Evolutionary conservation across 1,140 invertebrate species (phyloP), one percentile per base, ranked within the genome.

Genomic region (Pseudomyrmex flavicornis): DNA sequence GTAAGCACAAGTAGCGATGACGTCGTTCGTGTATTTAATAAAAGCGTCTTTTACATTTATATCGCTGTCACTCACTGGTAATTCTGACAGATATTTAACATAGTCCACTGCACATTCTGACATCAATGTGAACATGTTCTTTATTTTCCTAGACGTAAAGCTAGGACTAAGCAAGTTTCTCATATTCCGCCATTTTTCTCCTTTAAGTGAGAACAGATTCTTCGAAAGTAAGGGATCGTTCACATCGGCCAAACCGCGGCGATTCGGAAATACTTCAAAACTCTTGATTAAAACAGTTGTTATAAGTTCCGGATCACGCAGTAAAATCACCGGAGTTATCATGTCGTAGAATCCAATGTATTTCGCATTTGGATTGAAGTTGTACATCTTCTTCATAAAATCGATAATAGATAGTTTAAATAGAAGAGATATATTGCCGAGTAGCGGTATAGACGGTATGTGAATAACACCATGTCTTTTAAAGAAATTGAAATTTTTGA

Each of bases 1-100:
- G 66, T 95, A 95, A 1, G 94, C 94, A 61, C 91, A 92, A 0
- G 89, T 92, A 1, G 94, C 95, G 20, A 95, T 95, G 3, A 94
- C 93, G 72, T 95, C 95, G 17, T 91, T 93, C 1, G 94, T 93
- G 69, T 91, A 95, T 59, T 93, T 90, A 2, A 91, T 91, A 12
- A 94, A 91, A 44, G 44, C 68, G 0, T 90, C 85, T 62, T 84
- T 88, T 35, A 86, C 66, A 9, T 88, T 48, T n/a, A 82, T 54
- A 2, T 62, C 83, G 1, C n/a, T 44, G 61, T 56, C n/a, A 8
- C 76, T 26, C 46, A 7, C 87, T 1, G 83, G 63, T 13, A 86
- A 10, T n/a, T n/a, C 10, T 4, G 61, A 72, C 0, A 85, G 12
- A 17, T 85, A 83, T 15, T 83, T 59, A 3, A 52, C 59, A 12